Evolutionary conservation across 1,140 invertebrate species (phyloP), one percentile per base, ranked within the genome.

Genomic region (Phymorhynchus buccinoides): DNA sequence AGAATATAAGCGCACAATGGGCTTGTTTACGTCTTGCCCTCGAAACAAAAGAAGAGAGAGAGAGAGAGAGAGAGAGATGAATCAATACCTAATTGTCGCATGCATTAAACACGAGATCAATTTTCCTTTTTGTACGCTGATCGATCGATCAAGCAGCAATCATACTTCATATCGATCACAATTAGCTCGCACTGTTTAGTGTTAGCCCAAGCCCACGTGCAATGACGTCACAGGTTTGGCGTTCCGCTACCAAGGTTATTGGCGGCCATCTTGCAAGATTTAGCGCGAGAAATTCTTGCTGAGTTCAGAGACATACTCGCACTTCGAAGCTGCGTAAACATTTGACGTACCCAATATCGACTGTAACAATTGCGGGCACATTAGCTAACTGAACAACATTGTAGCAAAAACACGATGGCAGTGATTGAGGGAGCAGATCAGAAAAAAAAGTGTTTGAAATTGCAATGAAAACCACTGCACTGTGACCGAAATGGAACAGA

Each of bases 231-330:
- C 56, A 42, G 9, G 14, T 32, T 42, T 77, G 9, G 35, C 30
- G 27, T 41, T 48, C 32, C 30, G 77, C 77, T 79, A 79, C 77
- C 77, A 79, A 79, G 77, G 77, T 52, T 79, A 79, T 79, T 44
- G 27, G 77, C 77, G 32, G 77, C 77, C 77, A 79, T 79, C 14
- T 79, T 79, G 77, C 22, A 52, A 12, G 22, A 3, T n/a, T 14
- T 16, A 35, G 77, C 77, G 27, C 41, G 30, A 73, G 14, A 7
- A 73, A 14, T 27, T 35, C 30, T 73, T 16, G 14, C n/a, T 71
- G 1, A 16, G 32, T 73, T 73, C 71, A 37, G 3, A 37, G n/a
- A 32, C n/a, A 73, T 39, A 35, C 16, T 0, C 0, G 14, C 71
- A 16, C 37, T n/a, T 37, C 3, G 9, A 35, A 35, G 37, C 18